Evolutionary conservation across 1,140 invertebrate species (phyloP).

Genomic region (Antheraea pernyi): DNA sequence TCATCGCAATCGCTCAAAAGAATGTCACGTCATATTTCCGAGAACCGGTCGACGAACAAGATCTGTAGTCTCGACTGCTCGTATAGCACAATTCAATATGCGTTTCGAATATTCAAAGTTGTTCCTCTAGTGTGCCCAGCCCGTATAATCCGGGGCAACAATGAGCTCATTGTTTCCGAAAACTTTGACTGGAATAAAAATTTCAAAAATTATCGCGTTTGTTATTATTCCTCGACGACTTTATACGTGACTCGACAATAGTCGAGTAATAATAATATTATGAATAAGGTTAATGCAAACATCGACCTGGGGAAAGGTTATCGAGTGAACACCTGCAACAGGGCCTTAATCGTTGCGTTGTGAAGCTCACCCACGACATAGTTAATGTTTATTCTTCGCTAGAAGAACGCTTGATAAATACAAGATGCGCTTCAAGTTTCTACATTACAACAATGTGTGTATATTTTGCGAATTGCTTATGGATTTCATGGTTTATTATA

Average conservation of each 20-base stretch:
- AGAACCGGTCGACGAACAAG: slow-evolving; percentile 55
- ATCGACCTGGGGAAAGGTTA: not conserved
- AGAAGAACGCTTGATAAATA: not conserved
- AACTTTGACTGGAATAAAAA: slow-evolving; percentile 6
- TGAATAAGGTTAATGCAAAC: slow-evolving; percentile 7
- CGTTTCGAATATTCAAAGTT: slow-evolving; percentile 37
- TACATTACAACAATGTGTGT: too few relatives aligned
- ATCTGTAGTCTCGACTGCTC: slow-evolving; percentile 23
- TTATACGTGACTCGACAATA: slow-evolving; percentile 43
- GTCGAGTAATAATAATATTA: slow-evolving; percentile 21
- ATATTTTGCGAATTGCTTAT: too few relatives aligned
- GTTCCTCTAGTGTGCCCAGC: slow-evolving; percentile 40
- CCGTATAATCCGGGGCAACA: slow-evolving; percentile 25
- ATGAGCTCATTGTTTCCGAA: slow-evolving; percentile 47
- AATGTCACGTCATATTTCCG: slow-evolving; percentile 55
- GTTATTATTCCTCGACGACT: slow-evolving; percentile 16
- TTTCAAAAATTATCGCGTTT: slow-evolving; percentile 39
- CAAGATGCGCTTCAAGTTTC: too few relatives aligned
- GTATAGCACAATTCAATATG: slow-evolving; percentile 54
- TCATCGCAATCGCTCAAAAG: slow-evolving; percentile 25
- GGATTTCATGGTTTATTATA: too few relatives aligned
- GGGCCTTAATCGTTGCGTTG: not conserved
- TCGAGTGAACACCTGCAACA: slow-evolving; percentile 6
- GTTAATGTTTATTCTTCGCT: not conserved
- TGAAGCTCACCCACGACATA: not conserved